Conservation (phyloP, 2,113 vertebrate genomes). For the Trematomus loennbergii region DNA sequence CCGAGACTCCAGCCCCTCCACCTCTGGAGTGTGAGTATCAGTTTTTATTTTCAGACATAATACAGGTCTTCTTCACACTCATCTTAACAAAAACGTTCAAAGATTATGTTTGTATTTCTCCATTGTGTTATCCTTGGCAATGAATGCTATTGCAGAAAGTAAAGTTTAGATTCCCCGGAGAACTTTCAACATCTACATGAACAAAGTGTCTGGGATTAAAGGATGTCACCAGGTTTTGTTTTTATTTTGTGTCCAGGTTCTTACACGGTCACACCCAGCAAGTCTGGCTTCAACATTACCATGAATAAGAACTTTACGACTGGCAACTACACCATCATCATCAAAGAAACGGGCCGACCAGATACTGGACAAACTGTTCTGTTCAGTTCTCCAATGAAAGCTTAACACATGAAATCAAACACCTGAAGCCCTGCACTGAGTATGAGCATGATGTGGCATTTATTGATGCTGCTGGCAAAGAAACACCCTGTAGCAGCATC, state of each 20-base stretch:
- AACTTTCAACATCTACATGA: not conserved
- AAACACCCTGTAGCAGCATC: too few relatives aligned
- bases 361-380: rapidly evolving
- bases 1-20: not conserved
- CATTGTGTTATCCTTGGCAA: not conserved
- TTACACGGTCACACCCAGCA: not conserved
- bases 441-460: conserved; percentile 15
- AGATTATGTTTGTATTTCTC: not conserved
- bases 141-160: not conserved
- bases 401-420: rapidly evolving
- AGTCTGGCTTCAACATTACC: conserved; percentile 24
- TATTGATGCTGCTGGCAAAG: rapidly evolving
- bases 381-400: rapidly evolving
- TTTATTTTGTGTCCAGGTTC: conserved; percentile 51
- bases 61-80: not conserved
- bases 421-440: conserved; percentile 64
- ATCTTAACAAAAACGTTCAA: not conserved
- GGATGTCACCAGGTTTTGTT: not conserved
- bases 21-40: conserved; percentile 62
- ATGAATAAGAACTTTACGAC: rapidly evolving
- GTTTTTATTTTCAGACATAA: not conserved
- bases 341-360: rapidly evolving
- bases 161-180: not conserved
- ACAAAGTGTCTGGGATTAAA: not conserved
- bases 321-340: rapidly evolving